A percentile compares a stretch with the other conserved stretches of the same genome.
phyloP scores from a whole-genome alignment of 2,113 vertebrate genomes.

The Porphyrio hochstetteri region DNA sequence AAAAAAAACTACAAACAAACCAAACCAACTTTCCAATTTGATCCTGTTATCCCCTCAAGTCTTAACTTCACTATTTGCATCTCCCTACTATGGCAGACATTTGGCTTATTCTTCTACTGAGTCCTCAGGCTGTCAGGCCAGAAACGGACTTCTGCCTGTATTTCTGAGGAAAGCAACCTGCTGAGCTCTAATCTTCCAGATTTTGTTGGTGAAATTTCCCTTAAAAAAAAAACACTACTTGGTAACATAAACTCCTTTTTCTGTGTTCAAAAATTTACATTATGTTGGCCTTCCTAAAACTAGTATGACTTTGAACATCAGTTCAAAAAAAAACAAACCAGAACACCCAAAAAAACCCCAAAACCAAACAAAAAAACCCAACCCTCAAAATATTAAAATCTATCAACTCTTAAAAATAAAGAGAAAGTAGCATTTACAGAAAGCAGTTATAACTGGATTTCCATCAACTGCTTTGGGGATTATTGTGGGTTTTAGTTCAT shows the following conservation, averaged over 20 bases:
- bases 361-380: not conserved
- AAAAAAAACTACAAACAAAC: not conserved
- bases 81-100: not conserved
- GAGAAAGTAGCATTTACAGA: not conserved
- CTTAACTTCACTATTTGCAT: not conserved
- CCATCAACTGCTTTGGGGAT: not conserved
- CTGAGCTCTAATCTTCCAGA: not conserved
- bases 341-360: too few relatives aligned
- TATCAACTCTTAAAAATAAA: not conserved
- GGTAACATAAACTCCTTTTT: not conserved
- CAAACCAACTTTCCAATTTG: not conserved
- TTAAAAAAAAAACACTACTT: not conserved
- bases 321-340: not conserved
- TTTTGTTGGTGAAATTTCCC: not conserved
- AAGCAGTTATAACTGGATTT: conserved; percentile 12
- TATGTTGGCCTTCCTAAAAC: not conserved
- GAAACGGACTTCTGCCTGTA: not conserved
- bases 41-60: not conserved
- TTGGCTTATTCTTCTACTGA: not conserved
- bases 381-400: not conserved
- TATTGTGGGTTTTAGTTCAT: conserved; percentile 1
- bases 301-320: not conserved
- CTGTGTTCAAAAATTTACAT: not conserved
- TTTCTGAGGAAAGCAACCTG: not conserved
- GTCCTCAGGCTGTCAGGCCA: not conserved